Conservation (phyloP, 2,113 vertebrate species). For the Perca fluviatilis region DNA sequence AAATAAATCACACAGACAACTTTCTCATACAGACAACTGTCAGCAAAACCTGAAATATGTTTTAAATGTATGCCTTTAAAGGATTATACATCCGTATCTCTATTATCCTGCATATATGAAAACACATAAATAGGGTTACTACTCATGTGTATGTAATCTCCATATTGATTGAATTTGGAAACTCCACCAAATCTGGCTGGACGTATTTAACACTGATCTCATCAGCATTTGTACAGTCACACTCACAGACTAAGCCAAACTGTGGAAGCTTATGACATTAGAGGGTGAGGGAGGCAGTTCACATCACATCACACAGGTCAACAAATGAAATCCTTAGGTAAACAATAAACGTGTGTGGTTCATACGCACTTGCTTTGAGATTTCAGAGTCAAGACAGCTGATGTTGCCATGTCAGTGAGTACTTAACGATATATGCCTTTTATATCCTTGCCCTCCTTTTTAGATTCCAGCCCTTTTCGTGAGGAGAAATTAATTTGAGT, state of each 20-base stretch:
- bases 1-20: slow-evolving; percentile 17
- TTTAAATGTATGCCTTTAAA: slow-evolving; percentile 43
- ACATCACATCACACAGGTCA: slow-evolving; percentile 38
- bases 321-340: slow-evolving; percentile 31
- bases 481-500: slow-evolving; percentile 68
- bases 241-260: slow-evolving; percentile 39
- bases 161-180: slow-evolving; percentile 11
- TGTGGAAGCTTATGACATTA: slow-evolving; percentile 38
- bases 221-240: slow-evolving; percentile 35
- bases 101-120: slow-evolving; percentile 49
- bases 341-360: slow-evolving; percentile 30
- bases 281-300: slow-evolving; percentile 35
- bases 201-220: slow-evolving; percentile 38
- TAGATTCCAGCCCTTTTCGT: slow-evolving; percentile 83
- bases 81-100: slow-evolving; percentile 43
- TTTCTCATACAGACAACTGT: slow-evolving; percentile 50
- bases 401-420: slow-evolving; percentile 42
- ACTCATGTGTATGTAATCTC: slow-evolving; percentile 35
- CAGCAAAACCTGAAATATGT: slow-evolving; percentile 28
- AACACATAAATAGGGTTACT: slow-evolving; percentile 47
- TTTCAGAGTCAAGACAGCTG: slow-evolving; percentile 16
- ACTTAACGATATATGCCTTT: slow-evolving; percentile 71
- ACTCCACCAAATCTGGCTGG: slow-evolving; percentile 23
- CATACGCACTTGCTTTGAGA: slow-evolving; percentile 21
- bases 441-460: slow-evolving; percentile 71